Base-by-base conservation (phyloP, 2,113 vertebrate species). In the Acanthisitta chloris region DNA sequence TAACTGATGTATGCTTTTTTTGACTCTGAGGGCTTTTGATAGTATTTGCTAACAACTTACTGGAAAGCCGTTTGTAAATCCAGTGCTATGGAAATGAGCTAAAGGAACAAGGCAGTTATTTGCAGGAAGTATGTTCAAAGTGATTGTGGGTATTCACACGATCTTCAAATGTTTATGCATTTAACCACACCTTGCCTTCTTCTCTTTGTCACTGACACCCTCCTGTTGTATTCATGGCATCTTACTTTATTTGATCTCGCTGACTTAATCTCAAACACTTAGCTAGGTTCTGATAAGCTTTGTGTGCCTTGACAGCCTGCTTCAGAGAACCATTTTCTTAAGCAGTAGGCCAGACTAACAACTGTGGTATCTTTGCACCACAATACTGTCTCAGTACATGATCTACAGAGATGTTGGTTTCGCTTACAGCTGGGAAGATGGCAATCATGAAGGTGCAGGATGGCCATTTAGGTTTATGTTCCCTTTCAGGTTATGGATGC, bases 331-430 rank as follows among this genome's bases (percentile, higher is more conserved):
- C 0, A 0, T 76, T 93, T 65, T 51, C 65, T 78, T 73, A 45
- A 77, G 48, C 0, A 0, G 43, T 42, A 45, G 40, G 40, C 38
- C 19, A 55, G 40, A 14, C 51, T 54, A 45, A 69, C 16, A 31
- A 8, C 31, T 0, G 0, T 45, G 34, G 8, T 65, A 20, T 28
- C 43, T 71, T 42, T 46, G 24, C 10, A 33, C 14, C 2, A 1
- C 24, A 19, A 3, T 58, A 42, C 24, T 33, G 4, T 54, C 43
- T 40, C 40, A 28, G 21, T 72, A 10, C 18, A 55, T 64, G 23
- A 20, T 29, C 71, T 79, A 23, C 21, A 28, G 31, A 67, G 74
- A 51, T 49, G 28, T 48, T 38, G 49, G 14, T 49, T 38, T 79
- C 24, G 19, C 24, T 43, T 48, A 2, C 4, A 33, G 4, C 26